These are phyloP conservation scores for Eolophus roseicapilla DNA, from an alignment of 2,113 vertebrate genomes.

Conservation along the genomic window DNA sequence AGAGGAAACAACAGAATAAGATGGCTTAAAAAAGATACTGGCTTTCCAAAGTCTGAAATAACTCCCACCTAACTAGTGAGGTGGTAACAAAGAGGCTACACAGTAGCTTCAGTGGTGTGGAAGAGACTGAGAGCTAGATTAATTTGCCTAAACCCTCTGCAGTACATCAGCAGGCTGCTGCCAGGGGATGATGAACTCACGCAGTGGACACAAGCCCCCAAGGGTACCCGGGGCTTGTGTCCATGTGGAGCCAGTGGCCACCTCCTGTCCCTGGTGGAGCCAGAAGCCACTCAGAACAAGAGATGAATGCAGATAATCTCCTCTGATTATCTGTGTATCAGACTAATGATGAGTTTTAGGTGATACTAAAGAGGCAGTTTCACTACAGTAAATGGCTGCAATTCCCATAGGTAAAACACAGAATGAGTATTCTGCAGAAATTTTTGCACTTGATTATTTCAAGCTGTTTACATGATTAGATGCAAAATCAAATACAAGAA, in stretches of 20 bases:
- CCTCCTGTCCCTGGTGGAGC: neutral
- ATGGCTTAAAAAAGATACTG: neutral
- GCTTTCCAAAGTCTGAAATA: neutral
- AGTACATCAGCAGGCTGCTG: neutral
- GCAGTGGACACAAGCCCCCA: neutral
- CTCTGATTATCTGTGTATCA: neutral
- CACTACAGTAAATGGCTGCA: neutral
- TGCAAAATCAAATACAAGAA: neutral
- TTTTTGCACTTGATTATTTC: neutral
- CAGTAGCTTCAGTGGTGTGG: neutral
- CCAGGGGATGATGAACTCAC: accelerated
- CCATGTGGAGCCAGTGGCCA: accelerated
- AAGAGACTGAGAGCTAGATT: neutral
- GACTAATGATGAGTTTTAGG: neutral
- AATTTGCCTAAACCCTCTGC: neutral
- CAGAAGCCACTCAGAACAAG: neutral
- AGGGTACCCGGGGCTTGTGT: neutral
- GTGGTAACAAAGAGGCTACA: neutral
- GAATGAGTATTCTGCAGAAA: neutral
- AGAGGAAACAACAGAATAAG: neutral
- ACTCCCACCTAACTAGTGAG: neutral
- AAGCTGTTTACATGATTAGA: neutral
- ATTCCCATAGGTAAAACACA: neutral
- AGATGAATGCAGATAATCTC: neutral
- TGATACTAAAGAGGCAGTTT: neutral